Base-by-base conservation (phyloP, 1,140 invertebrate species). In the Drosophila willistoni region DNA sequence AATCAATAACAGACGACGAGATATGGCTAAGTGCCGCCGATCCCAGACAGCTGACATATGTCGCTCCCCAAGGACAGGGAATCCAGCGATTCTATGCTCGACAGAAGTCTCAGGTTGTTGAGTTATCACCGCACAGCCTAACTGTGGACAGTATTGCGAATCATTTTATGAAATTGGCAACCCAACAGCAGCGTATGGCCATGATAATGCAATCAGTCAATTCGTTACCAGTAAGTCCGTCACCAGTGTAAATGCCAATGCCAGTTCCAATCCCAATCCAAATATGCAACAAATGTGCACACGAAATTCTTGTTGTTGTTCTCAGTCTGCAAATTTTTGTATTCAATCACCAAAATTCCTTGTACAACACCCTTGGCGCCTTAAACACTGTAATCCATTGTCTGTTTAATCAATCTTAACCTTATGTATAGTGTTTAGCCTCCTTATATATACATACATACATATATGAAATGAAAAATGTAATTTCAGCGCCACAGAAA, bases 121-220 rank as follows among this genome's bases (percentile, higher is more conserved):
- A 78, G n/a, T 17, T 91, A 33, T 66, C 75, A 0, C 63, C 66
- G 6, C 41, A 75, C 6, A 76, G 59, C 0, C 67, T 91, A 2
- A 76, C 64, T 5, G 81, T 91, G 5, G 81, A 91, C 41, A 90
- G 79, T 56, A 83, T 91, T 36, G 71, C 90, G 14, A 91, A 90
- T 73, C 75, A 89, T 67, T 57, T 91, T 62, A 62, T 91, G 19
- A 81, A 89, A 56, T 33, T 91, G 65, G 90, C 90, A 41, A 57
- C 75, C 7, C 65, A 73, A 22, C 84, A 87, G 29, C 73, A 71
- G 19, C 36, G 60, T 2, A 62, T 66, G 42, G 41, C 68, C n/a
- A 44, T 66, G 62, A 66, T 51, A 60, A 44, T 29, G 42, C 54
- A 17, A 55, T 42, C 2, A 41, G 25, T 22, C 29, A 14, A n/a